phyloP scores from a whole-genome alignment of 2,797 vertebrate genomes.

The Cephalopachus bancanus region DNA sequence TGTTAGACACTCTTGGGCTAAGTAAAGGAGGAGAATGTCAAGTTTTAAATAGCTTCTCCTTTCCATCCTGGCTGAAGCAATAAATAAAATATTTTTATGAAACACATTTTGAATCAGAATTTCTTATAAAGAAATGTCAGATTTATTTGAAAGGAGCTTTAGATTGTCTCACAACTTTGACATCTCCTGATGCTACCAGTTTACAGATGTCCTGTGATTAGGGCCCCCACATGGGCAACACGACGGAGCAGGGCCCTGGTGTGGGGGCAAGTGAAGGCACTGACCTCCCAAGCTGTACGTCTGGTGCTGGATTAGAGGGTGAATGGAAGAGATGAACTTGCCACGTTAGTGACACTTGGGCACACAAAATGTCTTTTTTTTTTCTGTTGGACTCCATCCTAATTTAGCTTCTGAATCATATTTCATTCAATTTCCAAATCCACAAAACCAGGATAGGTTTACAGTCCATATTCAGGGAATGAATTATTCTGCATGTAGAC shows the following conservation, averaged over 20 bases:
- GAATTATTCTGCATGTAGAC: constrained; percentile 53
- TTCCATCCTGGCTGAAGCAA: constrained; percentile 89
- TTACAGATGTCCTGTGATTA: constrained; percentile 83
- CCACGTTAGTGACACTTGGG: constrained; percentile 90
- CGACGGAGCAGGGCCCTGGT: too few species aligned
- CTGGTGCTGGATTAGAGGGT: constrained; percentile 55
- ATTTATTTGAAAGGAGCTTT: constrained; percentile 51
- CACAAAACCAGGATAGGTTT: constrained; percentile 93
- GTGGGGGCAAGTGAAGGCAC: too few species aligned
- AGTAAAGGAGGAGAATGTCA: constrained; percentile 91
- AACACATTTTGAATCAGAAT: constrained; percentile 87
- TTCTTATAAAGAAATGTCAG: constrained; percentile 84
- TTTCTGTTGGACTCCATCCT: constrained; percentile 93
- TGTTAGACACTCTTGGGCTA: constrained; percentile 91
- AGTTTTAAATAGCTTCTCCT: constrained; percentile 92
- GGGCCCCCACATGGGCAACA: too few species aligned
- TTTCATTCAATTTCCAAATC: constrained; percentile 93
- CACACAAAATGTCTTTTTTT: constrained; percentile 94
- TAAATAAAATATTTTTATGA: constrained; percentile 88
- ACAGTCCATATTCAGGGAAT: constrained; percentile 86
- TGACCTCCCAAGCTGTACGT: too few species aligned
- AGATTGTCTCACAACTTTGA: constrained; percentile 74
- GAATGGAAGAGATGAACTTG: constrained; percentile 85
- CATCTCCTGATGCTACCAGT: constrained; percentile 82
- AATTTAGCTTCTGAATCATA: constrained; percentile 97